phyloP scores from a whole-genome alignment of 2,888 invertebrate genomes.

The Pyrrhia umbra region DNA sequence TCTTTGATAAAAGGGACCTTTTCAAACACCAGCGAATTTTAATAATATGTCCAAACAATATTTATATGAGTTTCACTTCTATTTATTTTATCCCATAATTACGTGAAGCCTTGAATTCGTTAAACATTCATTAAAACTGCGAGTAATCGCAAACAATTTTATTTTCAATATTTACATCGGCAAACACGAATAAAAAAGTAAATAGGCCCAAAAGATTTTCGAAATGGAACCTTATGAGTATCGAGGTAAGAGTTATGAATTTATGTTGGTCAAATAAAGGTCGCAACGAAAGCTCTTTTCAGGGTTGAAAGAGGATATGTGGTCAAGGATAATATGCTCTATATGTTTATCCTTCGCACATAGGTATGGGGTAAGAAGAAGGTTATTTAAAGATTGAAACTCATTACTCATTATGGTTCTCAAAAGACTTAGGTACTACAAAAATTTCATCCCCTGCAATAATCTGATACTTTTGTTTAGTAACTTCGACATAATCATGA shows the following conservation, averaged over 20 bases:
- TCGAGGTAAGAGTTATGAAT: conserved; percentile 8
- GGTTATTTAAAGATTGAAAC: background rate
- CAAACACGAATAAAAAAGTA: conserved; percentile 51
- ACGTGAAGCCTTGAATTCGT: conserved; percentile 61
- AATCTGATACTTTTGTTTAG: background rate
- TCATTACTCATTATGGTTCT: background rate
- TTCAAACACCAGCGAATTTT: conserved; percentile 13
- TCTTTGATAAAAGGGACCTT: background rate
- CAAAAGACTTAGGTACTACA: background rate
- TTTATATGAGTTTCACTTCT: conserved; percentile 36
- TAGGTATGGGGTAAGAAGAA: conserved; percentile 9
- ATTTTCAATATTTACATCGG: conserved; percentile 65
- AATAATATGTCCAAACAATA: conserved; percentile 29
- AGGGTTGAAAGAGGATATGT: conserved; percentile 49
- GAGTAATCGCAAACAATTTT: conserved; percentile 68
- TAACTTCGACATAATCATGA: no score
- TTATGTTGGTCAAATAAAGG: conserved; percentile 19
- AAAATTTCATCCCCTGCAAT: background rate
- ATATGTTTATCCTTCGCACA: conserved; percentile 36
- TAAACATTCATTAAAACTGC: conserved; percentile 67
- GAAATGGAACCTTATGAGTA: conserved; percentile 30
- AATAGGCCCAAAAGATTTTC: conserved; percentile 26
- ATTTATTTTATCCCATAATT: conserved; percentile 59
- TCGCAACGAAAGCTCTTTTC: conserved; percentile 43
- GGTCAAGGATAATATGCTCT: conserved; percentile 52